phyloP scores from a whole-genome alignment of 2,113 vertebrate species.

The Phaethornis superciliosus region DNA sequence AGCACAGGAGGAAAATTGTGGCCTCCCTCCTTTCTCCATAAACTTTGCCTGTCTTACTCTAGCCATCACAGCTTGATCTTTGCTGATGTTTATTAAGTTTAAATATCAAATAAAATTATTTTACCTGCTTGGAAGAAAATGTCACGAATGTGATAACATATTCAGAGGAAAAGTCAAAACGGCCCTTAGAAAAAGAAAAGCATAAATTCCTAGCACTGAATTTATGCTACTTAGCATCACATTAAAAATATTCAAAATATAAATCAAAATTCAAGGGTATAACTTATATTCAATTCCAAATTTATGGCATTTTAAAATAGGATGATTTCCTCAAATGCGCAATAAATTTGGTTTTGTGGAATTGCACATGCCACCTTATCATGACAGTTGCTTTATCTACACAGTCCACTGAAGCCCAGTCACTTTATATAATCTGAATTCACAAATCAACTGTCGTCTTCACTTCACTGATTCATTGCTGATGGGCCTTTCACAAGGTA shows the following conservation, averaged over 20 bases:
- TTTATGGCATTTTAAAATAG: conserved; percentile 96
- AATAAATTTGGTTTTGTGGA: conserved; percentile 91
- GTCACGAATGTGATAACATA: conserved; percentile 63
- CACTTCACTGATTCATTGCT: conserved; percentile 85
- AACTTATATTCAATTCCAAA: conserved; percentile 89
- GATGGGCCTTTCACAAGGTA: conserved; percentile 83
- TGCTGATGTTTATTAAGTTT: conserved; percentile 41
- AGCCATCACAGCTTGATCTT: conserved; percentile 13
- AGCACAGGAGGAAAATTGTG: neutral
- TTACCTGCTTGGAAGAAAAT: conserved; percentile 67
- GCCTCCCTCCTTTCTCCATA: neutral
- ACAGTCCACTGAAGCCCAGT: conserved; percentile 83
- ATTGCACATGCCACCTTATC: conserved; percentile 86
- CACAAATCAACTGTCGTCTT: conserved; percentile 92
- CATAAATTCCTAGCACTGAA: conserved; percentile 71
- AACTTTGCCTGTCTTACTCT: conserved; percentile 21
- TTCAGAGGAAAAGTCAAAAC: conserved; percentile 71
- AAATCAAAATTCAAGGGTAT: conserved; percentile 89
- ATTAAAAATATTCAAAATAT: conserved; percentile 89
- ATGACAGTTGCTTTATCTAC: conserved; percentile 88
- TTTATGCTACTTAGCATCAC: conserved; percentile 80
- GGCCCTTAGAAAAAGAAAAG: conserved; percentile 68
- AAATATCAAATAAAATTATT: conserved; percentile 48
- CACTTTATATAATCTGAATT: conserved; percentile 92
- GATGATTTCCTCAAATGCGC: conserved; percentile 91